phyloP scores from a whole-genome alignment of 2,888 invertebrate genomes.

The Plebejus anna region DNA sequence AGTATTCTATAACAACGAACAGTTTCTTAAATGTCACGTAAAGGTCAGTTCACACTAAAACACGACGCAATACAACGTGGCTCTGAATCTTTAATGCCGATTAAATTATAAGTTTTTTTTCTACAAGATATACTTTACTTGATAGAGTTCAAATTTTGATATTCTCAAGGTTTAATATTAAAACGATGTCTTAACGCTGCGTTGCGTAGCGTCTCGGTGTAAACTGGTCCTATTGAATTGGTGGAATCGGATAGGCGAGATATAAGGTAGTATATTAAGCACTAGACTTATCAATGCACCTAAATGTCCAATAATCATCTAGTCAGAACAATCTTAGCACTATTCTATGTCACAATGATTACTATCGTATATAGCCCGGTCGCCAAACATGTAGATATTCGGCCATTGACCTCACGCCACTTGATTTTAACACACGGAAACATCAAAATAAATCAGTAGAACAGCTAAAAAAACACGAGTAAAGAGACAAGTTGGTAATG shows the following conservation, averaged over 20 bases:
- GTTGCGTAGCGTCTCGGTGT: not conserved
- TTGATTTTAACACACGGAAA: too few relatives aligned
- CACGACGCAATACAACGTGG: not conserved
- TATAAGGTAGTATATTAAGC: not conserved
- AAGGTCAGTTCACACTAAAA: not conserved
- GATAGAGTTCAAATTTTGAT: too few relatives aligned
- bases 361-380: not conserved
- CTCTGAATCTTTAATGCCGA: not conserved
- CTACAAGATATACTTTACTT: too few relatives aligned
- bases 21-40: not conserved
- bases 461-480: too few relatives aligned
- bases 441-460: too few relatives aligned
- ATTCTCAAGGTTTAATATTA: too few relatives aligned
- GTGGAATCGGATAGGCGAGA: not conserved
- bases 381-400: not conserved
- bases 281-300: not conserved
- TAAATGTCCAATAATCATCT: not conserved
- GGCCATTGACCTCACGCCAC: not conserved
- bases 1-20: not conserved
- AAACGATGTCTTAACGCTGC: not conserved
- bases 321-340: not conserved
- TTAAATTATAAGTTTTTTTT: not conserved
- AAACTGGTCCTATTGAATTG: too few relatives aligned
- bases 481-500: too few relatives aligned
- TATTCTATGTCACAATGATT: too few relatives aligned